Evolutionary conservation across 2,797 vertebrate species (phyloP), one percentile per base, ranked within the genome.

Genomic region (Siniperca obscura): DNA sequence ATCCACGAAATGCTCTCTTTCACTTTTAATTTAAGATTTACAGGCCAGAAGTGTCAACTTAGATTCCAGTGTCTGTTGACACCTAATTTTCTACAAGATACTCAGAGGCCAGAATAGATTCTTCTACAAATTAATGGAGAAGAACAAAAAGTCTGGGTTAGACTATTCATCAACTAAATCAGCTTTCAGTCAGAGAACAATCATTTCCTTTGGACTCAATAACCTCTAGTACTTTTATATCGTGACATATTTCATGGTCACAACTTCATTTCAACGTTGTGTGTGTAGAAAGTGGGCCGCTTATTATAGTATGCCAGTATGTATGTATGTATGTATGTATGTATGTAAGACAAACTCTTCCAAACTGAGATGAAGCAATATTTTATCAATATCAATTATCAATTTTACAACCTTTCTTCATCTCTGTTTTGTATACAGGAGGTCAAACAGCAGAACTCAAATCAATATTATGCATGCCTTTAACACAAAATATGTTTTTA

Each of bases 1-100:
- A 72, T 38, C 17, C 52, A 61, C 40, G 73, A 80, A 67, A 46
- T 74, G 65, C 65, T 64, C 68, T 48, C 68, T 48, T 65, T 68
- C 78, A 85, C 80, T 80, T 90, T 76, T 83, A 78, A 87, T 89
- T 27, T 83, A 80, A 84, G 16, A 56, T 38, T 48, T 48, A 10
- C 21, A 40, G 67, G 67, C 56, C n/a, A 53, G 25, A 81, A 68
- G 48, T 70, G 74, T 61, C 2, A 38, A 50, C 30, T 74, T 52
- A 40, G 6, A 55, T 81, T 86, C 70, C 73, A 76, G 80, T 74
- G 67, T 50, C 17, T 86, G 84, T 84, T 59, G 82, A 74, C 50
- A 69, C 44, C 78, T 44, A 1, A 60, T 68, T 70, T 52, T 67
- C 67, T 60, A 17, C 7, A 50, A n/a, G 3, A 71, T 48, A 64